phyloP scores from a whole-genome alignment of 2,797 vertebrate genomes.

The Anguilla obscura region DNA sequence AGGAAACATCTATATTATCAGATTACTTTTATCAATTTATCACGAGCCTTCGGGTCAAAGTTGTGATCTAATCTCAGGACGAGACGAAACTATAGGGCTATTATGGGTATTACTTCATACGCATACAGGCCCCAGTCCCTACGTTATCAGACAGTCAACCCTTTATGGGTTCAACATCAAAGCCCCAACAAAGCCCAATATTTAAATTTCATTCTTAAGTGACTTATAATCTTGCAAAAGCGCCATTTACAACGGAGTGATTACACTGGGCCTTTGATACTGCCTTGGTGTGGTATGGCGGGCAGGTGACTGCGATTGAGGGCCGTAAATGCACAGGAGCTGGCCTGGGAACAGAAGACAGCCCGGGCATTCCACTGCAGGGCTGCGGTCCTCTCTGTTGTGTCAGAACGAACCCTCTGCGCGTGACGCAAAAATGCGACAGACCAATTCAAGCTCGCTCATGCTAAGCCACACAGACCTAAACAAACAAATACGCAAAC shows the following conservation, averaged over 20 bases:
- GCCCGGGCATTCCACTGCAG: neutral
- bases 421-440: neutral
- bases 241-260: constrained; percentile 4
- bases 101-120: neutral
- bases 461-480: constrained; percentile 16
- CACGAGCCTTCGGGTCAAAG: neutral
- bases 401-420: neutral
- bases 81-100: neutral
- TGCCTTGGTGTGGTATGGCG: neutral
- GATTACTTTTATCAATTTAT: neutral
- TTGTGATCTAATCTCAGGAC: neutral
- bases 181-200: neutral
- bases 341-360: neutral
- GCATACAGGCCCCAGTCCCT: neutral
- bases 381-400: neutral
- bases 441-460: neutral
- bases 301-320: neutral
- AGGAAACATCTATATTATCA: neutral
- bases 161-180: constrained; percentile 26
- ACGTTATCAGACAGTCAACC: constrained; percentile 16
- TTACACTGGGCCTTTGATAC: neutral
- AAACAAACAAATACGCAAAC: neutral
- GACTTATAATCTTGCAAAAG: constrained; percentile 8
- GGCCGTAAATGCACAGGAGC: neutral
- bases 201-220: neutral